Base-by-base conservation (phyloP, 2,797 vertebrate species). In the Oophaga sylvatica region DNA sequence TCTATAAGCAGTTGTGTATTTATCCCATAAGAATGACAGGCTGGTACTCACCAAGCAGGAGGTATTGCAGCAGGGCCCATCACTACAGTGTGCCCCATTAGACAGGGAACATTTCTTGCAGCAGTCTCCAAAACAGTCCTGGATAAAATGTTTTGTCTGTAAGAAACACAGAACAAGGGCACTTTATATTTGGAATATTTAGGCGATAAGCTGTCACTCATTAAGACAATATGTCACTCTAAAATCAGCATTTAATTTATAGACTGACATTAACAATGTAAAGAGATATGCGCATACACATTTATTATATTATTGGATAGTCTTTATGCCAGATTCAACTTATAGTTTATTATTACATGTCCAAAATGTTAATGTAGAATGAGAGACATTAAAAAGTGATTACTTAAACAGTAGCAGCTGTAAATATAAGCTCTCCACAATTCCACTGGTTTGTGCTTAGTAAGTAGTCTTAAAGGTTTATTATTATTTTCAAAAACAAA, bases 41-140 rank as follows among this genome's bases (percentile, higher is more conserved):
- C 75, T 31, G 81, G 80, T 82, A 95, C 95, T 92, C 94, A 99
- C 98, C 92, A 98, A 95, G 92, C 98, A 99, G 0, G 97, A 97
- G 9, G 95, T 96, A 87, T 99, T 99, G 91, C 98, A 99, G 95
- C 98, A 99, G 1, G 97, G 98, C 35, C 98, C 98, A 0, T 98
- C 97, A 0, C 98, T 99, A 93, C 98, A 99, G 48, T 99, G 98
- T 1, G 97, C 98, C 68, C 97, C 98, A 0, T 98, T 99, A 89
- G 98, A 97, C 15, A 99, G 96, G 76, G 98, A 99, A 81, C 98
- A 99, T 90, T 99, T 99, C 94, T 99, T 99, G 92, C 98, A 99
- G 92, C 98, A 99, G 65, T 97, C 94, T 85, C 96, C 97, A 67
- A 97, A 97, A 93, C 98, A 99, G 73, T 98, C 97, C 98, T 99